Evolutionary conservation across 2,797 vertebrate genomes (phyloP).

Genomic region (Crocidura indochinensis): DNA sequence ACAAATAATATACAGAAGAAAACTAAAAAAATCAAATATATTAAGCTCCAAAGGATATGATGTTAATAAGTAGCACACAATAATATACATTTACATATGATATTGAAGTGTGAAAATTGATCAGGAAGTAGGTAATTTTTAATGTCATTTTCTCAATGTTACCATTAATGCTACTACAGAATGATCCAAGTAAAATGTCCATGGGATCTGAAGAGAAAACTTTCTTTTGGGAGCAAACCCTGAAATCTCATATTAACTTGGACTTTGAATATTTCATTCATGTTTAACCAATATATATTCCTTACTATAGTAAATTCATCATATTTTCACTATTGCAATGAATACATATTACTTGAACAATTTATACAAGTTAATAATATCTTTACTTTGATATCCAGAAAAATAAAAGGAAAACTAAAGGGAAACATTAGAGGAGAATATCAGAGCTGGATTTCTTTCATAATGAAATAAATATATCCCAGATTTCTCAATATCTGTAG

Average conservation of each 20-base stretch:
- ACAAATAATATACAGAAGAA: slow-evolving; percentile 15
- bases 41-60: neutral
- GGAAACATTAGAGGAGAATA: neutral
- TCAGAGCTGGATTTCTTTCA: slow-evolving; percentile 12
- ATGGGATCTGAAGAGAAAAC: neutral
- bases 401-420: neutral
- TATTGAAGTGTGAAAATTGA: neutral
- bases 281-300: neutral
- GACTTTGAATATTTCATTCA: slow-evolving; percentile 10
- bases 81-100: neutral
- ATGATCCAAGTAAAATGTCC: neutral
- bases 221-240: neutral
- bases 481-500: neutral
- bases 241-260: neutral
- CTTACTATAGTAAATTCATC: neutral
- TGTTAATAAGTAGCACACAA: neutral
- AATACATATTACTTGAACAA: slow-evolving; percentile 23
- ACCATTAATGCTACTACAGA: neutral
- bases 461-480: neutral
- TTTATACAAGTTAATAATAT: neutral
- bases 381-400: neutral
- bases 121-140: neutral
- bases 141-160: neutral
- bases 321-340: neutral
- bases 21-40: neutral